Evolutionary conservation across 64 coral and sea anemone genomes (phyloP), one percentile per base, ranked within the genome.

Genomic region (Astreopora myriophthalma): DNA sequence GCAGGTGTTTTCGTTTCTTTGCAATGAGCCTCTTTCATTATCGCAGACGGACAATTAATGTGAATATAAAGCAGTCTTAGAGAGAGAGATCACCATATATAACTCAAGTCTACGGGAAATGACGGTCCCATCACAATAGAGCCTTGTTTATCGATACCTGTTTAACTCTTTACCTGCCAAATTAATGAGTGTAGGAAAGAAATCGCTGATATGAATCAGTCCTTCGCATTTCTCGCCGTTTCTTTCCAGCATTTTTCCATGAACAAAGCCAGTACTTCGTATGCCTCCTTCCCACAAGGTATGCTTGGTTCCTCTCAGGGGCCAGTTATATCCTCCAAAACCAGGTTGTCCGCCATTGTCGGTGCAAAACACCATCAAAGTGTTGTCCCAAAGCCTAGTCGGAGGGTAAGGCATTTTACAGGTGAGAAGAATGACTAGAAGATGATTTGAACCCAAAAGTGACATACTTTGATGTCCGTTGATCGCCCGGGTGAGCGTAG

Each of bases 261-360:
- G 78, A 36, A 92, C 89, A 85, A 92, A 92, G 8, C 64, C 89
- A 28, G 46, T 79, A 31, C 78, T 79, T 62, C 79, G 85, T 19
- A 83, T 79, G 34, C 89, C 89, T 73, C 89, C 89, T 79, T 92
- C 89, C 89, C 89, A 92, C 3, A 92, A 37, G 13, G 78, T 92
- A 3, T 44, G 35, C 27, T 92, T 92, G 29, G 38, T 51, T 14
- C 89, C 89, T 74, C 89, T 42, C 6, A 92, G 67, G 23, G 89
- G 89, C 89, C 89, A 92, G 70, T 92, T 85, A 55, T 84, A 92
- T 10, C 89, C 89, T 9, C 89, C 89, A 28, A 1, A 60, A 2
- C 16, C 29, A 2, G 89, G 89, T 16, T 58, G 7, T 11, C 89
- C 89, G 32, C 89, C 89, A 30, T 92, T 92, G 34, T 92, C 89